Evolutionary conservation across 2,113 vertebrate species (phyloP).

Genomic region (Sarotherodon lohbergeri): DNA sequence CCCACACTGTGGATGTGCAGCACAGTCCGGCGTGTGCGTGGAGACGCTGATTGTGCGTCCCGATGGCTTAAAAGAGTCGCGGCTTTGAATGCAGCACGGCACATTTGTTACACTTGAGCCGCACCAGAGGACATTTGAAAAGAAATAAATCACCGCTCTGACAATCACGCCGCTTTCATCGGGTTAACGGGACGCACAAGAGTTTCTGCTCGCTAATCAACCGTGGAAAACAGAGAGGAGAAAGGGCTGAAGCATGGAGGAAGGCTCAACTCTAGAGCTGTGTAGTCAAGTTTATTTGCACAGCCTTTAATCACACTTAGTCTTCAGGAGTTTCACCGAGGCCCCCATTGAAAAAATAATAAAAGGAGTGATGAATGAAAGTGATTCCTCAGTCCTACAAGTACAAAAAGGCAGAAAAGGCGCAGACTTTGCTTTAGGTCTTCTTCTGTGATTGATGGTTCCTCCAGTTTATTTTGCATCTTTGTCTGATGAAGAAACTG

Average conservation of each 20-base stretch:
- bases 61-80: not conserved
- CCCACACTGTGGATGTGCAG: fast-evolving
- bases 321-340: not conserved
- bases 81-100: not conserved
- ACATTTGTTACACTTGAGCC: not conserved
- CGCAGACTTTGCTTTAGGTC: not conserved
- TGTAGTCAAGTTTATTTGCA: not conserved
- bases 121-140: not conserved
- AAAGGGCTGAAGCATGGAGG: not conserved
- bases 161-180: not conserved
- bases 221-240: not conserved
- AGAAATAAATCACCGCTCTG: not conserved
- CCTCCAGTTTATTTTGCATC: not conserved
- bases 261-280: not conserved
- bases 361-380: not conserved
- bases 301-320: not conserved
- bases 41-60: not conserved
- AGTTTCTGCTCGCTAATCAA: not conserved
- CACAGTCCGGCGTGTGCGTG: not conserved
- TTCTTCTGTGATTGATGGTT: not conserved
- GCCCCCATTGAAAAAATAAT: not conserved
- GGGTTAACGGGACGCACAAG: not conserved
- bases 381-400: not conserved
- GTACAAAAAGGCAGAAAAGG: not conserved
- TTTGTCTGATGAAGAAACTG: not conserved